A percentile compares a stretch with the other conserved stretches of the same genome.
These are phyloP conservation scores for Meloidogyne hapla DNA, from an alignment of 1,140 invertebrate genomes.

Conservation along the genomic window DNA sequence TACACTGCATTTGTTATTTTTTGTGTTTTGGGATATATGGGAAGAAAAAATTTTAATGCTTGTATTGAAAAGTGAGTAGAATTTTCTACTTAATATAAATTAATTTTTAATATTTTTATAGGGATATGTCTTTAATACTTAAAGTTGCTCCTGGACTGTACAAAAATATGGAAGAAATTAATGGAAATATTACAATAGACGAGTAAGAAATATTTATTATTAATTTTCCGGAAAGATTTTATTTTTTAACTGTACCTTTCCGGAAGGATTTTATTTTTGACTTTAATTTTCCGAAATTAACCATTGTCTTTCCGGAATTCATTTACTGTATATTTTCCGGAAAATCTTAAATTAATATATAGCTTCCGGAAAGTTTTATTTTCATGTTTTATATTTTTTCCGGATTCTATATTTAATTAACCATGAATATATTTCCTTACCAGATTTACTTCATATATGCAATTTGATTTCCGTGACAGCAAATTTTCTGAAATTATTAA, in stretches of 20 bases:
- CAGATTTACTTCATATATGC: constrained; percentile 25
- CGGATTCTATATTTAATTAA: neutral
- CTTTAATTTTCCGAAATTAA: too few species aligned
- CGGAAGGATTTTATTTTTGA: neutral
- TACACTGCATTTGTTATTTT: constrained; percentile 97
- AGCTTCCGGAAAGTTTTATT: neutral
- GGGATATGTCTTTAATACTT: constrained; percentile 53
- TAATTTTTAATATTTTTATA: constrained; percentile 32
- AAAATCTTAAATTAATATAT: too few species aligned
- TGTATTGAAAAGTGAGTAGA: constrained; percentile 57
- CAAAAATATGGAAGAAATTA: constrained; percentile 47
- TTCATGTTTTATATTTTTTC: neutral
- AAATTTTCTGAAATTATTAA: constrained; percentile 52
- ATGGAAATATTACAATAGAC: constrained; percentile 46
- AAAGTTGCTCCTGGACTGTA: constrained; percentile 51
- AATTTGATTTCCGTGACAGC: constrained; percentile 41
- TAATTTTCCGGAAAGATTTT: neutral
- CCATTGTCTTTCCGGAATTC: too few species aligned
- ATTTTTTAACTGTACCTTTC: neutral
- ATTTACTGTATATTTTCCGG: too few species aligned
- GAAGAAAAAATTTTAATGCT: constrained; percentile 51
- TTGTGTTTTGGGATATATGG: constrained; percentile 92
- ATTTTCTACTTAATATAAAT: neutral
- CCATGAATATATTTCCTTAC: too few species aligned
- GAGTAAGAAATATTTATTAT: constrained; percentile 51